Conservation (phyloP, 2,888 invertebrate genomes). For the Torymus aiolomorphi region DNA sequence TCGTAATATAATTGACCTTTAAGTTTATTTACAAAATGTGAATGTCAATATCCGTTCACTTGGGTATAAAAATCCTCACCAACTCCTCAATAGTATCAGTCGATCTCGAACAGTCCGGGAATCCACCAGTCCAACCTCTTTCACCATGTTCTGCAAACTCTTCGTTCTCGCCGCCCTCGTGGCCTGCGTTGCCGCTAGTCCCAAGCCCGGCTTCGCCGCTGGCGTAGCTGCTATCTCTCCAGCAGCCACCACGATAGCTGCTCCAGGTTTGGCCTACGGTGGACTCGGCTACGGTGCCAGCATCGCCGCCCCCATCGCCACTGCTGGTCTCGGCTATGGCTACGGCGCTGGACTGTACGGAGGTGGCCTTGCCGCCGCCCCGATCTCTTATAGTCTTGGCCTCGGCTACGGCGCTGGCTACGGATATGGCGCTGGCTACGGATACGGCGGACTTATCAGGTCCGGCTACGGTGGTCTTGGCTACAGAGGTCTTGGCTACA, state of each 20-base stretch:
- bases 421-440: constrained; percentile 16
- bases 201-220: constrained; percentile 10
- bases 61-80: not conserved
- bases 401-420: not conserved
- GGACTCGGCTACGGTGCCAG: too few relatives aligned
- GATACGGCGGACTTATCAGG: not conserved
- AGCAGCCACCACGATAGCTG: not conserved
- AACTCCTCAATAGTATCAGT: too few relatives aligned
- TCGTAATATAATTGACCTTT: too few relatives aligned
- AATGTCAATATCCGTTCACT: not conserved
- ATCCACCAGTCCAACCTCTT: too few relatives aligned
- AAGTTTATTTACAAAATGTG: too few relatives aligned
- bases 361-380: not conserved
- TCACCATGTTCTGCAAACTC: constrained; percentile 36
- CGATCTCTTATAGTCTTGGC: not conserved
- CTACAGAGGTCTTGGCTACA: constrained; percentile 1
- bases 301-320: constrained; percentile 1
- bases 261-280: not conserved
- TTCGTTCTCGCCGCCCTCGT: constrained; percentile 23
- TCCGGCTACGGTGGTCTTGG: not conserved
- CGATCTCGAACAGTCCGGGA: too few relatives aligned
- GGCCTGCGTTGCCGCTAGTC: not conserved
- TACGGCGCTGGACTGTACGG: too few relatives aligned
- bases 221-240: constrained; percentile 1
- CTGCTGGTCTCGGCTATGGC: not conserved